Evolutionary conservation across 2,113 vertebrate genomes (phyloP).

Genomic region (Mellivora capensis): DNA sequence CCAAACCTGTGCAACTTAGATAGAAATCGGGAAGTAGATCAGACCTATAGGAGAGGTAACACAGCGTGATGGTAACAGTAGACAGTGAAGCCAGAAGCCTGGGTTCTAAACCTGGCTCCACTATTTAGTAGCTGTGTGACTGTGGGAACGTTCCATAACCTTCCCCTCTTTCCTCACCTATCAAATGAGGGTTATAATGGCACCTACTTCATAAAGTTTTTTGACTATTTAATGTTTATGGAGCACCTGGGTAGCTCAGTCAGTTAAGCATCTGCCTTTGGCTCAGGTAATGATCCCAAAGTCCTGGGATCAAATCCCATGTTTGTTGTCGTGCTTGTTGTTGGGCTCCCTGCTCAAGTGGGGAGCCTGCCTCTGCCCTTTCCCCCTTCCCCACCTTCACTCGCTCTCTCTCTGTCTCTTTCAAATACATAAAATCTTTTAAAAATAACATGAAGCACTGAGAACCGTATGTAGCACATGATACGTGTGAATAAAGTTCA

Average conservation of each 20-base stretch:
- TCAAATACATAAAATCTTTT: no score
- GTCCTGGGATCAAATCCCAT: no score
- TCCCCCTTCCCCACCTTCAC: no score
- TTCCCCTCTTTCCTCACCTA: background rate
- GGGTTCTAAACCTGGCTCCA: background rate
- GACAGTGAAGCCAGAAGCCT: background rate
- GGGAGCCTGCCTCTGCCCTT: no score
- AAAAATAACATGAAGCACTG: background rate
- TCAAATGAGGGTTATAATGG: background rate
- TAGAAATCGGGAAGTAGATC: background rate
- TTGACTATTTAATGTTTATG: background rate
- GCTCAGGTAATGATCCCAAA: no score
- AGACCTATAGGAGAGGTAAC: background rate
- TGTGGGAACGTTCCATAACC: background rate
- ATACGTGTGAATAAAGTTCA: background rate
- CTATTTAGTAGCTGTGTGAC: background rate
- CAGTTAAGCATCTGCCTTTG: no score
- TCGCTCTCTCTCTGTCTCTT: no score
- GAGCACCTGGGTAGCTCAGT: no score
- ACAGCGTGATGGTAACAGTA: background rate
- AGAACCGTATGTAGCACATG: background rate
- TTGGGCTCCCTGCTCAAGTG: no score
- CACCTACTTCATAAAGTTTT: background rate
- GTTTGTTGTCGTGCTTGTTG: no score
- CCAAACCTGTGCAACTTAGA: background rate